phyloP scores from a whole-genome alignment of 1,140 invertebrate species.

The Procambarus virginalis region DNA sequence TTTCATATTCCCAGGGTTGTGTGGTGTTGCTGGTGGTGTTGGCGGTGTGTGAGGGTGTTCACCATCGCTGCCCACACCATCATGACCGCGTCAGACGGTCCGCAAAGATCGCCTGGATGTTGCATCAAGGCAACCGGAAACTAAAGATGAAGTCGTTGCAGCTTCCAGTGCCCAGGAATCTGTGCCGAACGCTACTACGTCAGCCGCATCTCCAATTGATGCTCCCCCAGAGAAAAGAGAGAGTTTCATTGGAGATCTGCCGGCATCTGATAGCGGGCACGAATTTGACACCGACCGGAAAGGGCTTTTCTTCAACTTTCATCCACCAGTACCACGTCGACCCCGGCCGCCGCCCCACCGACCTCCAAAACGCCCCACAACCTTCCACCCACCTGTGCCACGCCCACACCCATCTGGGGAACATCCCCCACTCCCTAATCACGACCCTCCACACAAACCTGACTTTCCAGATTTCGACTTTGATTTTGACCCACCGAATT shows the following conservation, averaged over 20 bases:
- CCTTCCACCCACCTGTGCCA: neutral
- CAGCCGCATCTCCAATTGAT: neutral
- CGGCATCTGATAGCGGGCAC: neutral
- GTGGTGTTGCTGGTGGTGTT: neutral
- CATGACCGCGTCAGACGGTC: neutral
- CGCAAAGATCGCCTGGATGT: neutral
- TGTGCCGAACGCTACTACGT: neutral
- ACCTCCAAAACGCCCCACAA: neutral
- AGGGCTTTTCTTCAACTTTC: neutral
- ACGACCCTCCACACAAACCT: neutral
- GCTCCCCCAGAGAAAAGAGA: neutral
- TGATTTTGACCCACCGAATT: slow-evolving; percentile 16
- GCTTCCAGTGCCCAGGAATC: neutral
- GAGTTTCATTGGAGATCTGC: neutral
- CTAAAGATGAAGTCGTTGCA: neutral
- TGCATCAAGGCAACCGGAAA: neutral
- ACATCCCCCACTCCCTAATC: neutral
- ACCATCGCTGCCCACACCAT: too few relatives aligned
- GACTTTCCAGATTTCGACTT: slow-evolving; percentile 7
- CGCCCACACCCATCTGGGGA: neutral
- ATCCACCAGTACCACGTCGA: neutral
- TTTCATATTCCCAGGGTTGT: neutral
- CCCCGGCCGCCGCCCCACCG: neutral
- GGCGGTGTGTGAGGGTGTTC: neutral
- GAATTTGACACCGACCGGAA: neutral